Evolutionary conservation across 2,797 vertebrate genomes (phyloP).

Genomic region (Pempheris klunzingeri): DNA sequence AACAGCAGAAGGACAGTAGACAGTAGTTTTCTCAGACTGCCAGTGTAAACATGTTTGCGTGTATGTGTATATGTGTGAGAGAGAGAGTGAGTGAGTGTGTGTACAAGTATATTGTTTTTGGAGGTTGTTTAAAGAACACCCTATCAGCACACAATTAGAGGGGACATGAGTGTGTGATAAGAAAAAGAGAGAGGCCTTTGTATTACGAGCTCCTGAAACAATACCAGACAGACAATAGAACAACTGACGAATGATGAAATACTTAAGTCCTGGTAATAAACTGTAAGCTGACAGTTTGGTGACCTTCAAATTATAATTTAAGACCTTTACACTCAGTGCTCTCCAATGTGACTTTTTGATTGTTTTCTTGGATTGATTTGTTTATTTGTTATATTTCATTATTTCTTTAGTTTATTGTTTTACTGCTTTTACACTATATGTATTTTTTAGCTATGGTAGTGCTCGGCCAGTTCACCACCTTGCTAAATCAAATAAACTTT

Average conservation of each 20-base stretch:
- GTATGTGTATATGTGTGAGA: slow-evolving; percentile 36
- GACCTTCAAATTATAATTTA: slow-evolving; percentile 6
- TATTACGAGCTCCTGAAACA: slow-evolving; percentile 46
- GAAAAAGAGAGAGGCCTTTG: slow-evolving; percentile 65
- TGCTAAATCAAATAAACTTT: not conserved
- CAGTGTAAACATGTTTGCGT: slow-evolving; percentile 49
- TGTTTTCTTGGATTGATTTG: too few relatives aligned
- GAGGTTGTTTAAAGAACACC: slow-evolving; percentile 73
- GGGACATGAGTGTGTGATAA: slow-evolving; percentile 60
- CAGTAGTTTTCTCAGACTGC: slow-evolving; percentile 50
- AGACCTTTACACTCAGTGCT: slow-evolving; percentile 51
- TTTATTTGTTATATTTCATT: too few relatives aligned
- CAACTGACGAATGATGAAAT: slow-evolving; percentile 44
- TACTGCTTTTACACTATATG: too few relatives aligned
- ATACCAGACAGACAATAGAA: slow-evolving; percentile 47
- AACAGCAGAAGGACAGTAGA: slow-evolving; percentile 32
- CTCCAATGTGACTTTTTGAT: not conserved
- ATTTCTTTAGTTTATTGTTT: too few relatives aligned
- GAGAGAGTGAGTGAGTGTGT: slow-evolving; percentile 34
- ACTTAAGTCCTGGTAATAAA: slow-evolving; percentile 38
- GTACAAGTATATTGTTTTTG: slow-evolving; percentile 65
- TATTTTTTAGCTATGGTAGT: too few relatives aligned
- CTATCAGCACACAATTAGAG: slow-evolving; percentile 67
- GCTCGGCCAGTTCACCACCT: too few relatives aligned
- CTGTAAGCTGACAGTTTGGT: not conserved